Conservation (phyloP, 2,888 invertebrate species). For the Heliconius hortense region DNA sequence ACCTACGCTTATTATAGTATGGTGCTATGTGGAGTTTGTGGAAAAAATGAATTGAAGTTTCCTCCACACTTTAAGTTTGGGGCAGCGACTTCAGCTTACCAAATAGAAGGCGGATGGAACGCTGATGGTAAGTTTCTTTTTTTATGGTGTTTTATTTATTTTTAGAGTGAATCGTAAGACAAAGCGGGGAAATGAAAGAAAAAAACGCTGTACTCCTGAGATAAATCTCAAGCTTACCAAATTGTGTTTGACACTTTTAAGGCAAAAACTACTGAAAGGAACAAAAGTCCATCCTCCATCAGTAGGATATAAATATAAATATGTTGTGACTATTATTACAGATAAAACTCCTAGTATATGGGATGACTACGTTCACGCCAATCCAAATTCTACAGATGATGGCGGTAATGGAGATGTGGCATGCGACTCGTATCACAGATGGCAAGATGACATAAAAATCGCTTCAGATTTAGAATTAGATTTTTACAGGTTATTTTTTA, state of each 20-base stretch:
- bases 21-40: not conserved
- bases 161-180: no score
- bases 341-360: constrained; percentile 78
- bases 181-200: no score
- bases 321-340: constrained; percentile 42
- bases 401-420: constrained; percentile 67
- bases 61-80: constrained; percentile 60
- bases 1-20: not conserved
- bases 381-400: constrained; percentile 31
- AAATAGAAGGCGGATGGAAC: constrained; percentile 69
- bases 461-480: constrained; percentile 77
- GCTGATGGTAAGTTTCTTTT: constrained; percentile 55
- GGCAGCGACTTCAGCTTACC: constrained; percentile 61
- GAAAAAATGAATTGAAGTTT: constrained; percentile 43
- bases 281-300: no score
- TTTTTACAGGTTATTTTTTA: constrained; percentile 44
- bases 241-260: no score
- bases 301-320: no score
- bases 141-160: no score
- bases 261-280: no score
- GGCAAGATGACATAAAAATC: constrained; percentile 81
- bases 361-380: constrained; percentile 60
- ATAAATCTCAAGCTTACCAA: no score
- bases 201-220: no score
- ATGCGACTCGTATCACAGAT: constrained; percentile 84